Conservation (phyloP, 2,113 vertebrate genomes). For the Macrotis lagotis region DNA sequence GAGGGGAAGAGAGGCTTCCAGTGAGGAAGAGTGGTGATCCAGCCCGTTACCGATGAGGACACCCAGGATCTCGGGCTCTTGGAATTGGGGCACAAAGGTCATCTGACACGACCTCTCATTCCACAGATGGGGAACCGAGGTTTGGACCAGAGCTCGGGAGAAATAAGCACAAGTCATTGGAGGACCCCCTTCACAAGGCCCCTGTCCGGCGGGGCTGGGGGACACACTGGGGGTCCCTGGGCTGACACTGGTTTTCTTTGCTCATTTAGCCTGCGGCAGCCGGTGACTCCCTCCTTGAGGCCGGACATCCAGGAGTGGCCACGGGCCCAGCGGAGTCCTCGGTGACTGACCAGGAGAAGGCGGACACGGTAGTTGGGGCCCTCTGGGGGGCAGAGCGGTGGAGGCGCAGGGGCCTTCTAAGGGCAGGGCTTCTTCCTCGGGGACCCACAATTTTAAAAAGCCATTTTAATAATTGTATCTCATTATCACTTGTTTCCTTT, state of each 20-base stretch:
- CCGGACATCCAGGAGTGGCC: conserved; percentile 43
- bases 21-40: neutral
- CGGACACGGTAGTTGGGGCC: conserved; percentile 74
- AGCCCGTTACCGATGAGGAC: neutral
- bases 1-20: neutral
- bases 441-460: neutral
- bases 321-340: conserved; percentile 58
- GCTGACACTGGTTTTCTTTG: conserved; percentile 67
- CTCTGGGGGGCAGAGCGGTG: conserved; percentile 54
- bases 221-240: neutral
- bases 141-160: neutral
- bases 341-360: conserved; percentile 71
- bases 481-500: neutral
- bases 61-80: neutral
- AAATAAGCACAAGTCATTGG: neutral
- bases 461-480: neutral
- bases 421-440: too few relatives aligned
- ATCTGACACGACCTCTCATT: neutral
- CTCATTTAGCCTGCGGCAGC: conserved; percentile 69
- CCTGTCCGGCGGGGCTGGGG: neutral
- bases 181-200: neutral
- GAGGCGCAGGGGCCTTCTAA: neutral
- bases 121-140: neutral
- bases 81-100: neutral
- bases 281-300: neutral